Evolutionary conservation across 2,888 invertebrate genomes (phyloP), one percentile per base, ranked within the genome.

Genomic region (Stenichneumon culpator): DNA sequence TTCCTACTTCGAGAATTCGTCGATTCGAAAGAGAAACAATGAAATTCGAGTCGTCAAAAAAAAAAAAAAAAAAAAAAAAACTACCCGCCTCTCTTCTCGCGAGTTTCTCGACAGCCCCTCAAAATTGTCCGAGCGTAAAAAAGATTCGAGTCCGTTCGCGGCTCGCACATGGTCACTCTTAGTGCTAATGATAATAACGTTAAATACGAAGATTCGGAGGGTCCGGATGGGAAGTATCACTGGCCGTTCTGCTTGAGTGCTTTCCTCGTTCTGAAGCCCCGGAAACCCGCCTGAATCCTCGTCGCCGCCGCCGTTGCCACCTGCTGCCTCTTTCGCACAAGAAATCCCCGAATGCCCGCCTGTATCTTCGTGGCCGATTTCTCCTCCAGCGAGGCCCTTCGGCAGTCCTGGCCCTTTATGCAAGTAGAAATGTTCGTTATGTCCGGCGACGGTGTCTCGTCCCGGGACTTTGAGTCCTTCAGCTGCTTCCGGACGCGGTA

Each of bases 321-420:
- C 87, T 94, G 94, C 81, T 95, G 95, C 75, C 94, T 92, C 89
- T 95, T 94, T 68, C 96, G 94, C 52, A 96, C 96, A 90, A 96
- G 95, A 91, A 95, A 97, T 2, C 97, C 96, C 84, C 96, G 95
- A 67, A 97, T 96, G 69, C 96, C 96, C 5, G 96, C 96, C 93
- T 96, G 96, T 87, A 96, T 96, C 89, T 95, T 95, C 3, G 95
- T 96, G 50, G 96, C 96, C 6, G 93, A 92, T 74, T 90, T 91
- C 52, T 92, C 93, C 81, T 92, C 92, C 32, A 92, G 86, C 2
- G 88, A 87, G 11, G 83, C 84, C 16, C 84, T 82, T 57, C 83
- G 72, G 14, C 86, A 75, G 22, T 85, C 86, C 50, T 88, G 87
- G 14, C 88, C 86, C 60, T 87, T 84, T 63, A 85, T 36, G 6